Evolutionary conservation across 2,888 invertebrate genomes (phyloP).

Genomic region (Elysia crispata): DNA sequence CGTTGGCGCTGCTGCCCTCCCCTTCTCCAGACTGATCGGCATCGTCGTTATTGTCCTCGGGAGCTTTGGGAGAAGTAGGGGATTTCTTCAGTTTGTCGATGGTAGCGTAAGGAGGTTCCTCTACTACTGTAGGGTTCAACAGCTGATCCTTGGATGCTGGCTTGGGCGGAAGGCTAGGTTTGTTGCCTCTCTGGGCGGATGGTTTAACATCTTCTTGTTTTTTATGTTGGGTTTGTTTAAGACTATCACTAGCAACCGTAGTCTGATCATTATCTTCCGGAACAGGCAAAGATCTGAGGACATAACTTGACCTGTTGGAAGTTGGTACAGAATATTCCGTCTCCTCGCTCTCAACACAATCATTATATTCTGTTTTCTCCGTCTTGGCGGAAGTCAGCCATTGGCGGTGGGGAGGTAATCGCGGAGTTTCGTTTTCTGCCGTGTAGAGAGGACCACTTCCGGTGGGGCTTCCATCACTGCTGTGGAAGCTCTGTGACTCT

Average conservation of each 20-base stretch:
- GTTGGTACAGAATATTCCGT: constrained; percentile 14
- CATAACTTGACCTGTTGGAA: neutral
- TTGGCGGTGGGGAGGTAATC: neutral
- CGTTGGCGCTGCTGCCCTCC: neutral
- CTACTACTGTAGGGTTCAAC: neutral
- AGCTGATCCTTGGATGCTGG: neutral
- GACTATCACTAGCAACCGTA: neutral
- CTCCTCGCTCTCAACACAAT: neutral
- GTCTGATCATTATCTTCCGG: neutral
- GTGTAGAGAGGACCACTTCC: neutral
- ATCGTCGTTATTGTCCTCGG: neutral
- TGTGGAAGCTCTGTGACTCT: neutral
- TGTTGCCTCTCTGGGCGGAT: neutral
- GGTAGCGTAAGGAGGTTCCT: neutral
- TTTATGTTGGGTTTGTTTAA: neutral
- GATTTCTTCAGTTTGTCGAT: constrained; percentile 1
- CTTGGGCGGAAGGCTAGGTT: neutral
- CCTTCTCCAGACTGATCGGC: constrained; percentile 9
- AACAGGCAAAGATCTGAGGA: neutral
- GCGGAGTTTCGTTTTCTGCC: neutral
- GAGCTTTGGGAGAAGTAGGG: neutral
- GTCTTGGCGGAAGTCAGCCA: neutral
- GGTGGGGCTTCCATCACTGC: neutral
- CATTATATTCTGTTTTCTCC: neutral
- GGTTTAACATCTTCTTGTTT: neutral